Conservation (phyloP, 2,888 invertebrate species). For the Eupithecia insigniata region DNA sequence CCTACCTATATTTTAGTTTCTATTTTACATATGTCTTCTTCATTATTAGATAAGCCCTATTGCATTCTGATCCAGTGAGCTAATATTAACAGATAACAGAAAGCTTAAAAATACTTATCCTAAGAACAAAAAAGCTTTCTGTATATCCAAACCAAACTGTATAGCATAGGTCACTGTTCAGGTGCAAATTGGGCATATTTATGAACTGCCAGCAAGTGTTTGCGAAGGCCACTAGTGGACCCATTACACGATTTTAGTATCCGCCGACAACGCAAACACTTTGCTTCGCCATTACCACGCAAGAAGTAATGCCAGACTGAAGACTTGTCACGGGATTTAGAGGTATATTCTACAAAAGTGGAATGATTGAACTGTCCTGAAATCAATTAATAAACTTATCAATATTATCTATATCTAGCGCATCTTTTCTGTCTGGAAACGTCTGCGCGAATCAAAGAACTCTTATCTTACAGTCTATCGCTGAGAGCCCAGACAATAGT, state of each 20-base stretch:
- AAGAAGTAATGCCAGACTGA: constrained; percentile 5
- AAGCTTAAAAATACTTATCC: no score
- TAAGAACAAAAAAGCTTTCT: no score
- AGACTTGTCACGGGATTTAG: background rate
- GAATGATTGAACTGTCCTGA: background rate
- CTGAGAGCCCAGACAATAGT: no score
- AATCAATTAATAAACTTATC: background rate
- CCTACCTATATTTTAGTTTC: no score
- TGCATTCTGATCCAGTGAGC: no score
- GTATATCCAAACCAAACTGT: no score
- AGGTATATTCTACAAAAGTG: background rate
- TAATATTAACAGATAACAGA: no score
- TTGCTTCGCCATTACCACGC: background rate
- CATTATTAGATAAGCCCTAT: no score
- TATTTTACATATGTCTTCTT: no score
- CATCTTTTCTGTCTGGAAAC: no score
- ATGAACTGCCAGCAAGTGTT: background rate
- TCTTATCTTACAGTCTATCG: no score
- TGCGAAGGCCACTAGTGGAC: background rate
- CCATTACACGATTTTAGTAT: background rate
- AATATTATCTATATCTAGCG: background rate
- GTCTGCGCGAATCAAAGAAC: no score
- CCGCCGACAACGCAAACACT: background rate
- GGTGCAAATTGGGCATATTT: constrained; percentile 1
- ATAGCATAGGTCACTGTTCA: background rate